Base-by-base conservation (phyloP, 1,140 invertebrate genomes). In the Mya arenaria region DNA sequence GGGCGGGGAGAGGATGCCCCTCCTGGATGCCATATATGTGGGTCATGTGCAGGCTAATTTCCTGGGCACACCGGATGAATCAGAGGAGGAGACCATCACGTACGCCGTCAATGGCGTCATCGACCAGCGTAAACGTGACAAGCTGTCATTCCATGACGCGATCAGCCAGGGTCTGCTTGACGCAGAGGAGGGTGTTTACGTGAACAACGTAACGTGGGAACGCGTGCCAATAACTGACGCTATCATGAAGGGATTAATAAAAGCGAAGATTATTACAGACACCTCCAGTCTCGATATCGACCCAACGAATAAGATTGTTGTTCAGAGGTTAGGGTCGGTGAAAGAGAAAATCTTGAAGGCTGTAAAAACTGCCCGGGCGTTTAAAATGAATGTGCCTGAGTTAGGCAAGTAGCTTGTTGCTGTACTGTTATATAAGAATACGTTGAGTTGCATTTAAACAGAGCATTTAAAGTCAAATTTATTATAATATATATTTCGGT, bases 201-300 rank as follows among this genome's bases (percentile, higher is more conserved):
- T 90, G 4, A 87, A 92, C 86, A 92, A 89, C 71, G 83, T 89
- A 5, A 91, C 90, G 17, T 73, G 83, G 8, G 88, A 90, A 34
- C 86, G 82, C 56, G 80, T 92, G 36, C 87, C 85, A 13, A 87
- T 92, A 13, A 89, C 87, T 13, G 91, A 92, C 17, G 92, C 92
- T 65, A 92, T 92, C 48, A 91, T 91, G 87, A 87, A 84, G 34
- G 92, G 92, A 5, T 91, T 91, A 82, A 90, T 92, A 60, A 92
- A 92, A 84, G 92, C 89, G 1, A 86, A 88, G 65, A 82, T 92
- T 5, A 83, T 92, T 5, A 88, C 86, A 4, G 89, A 92, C 79
- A 86, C 89, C 15, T 89, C 85, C 15, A 88, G 88, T 25, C 58
- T 92, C 19, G 89, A 92, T 65, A 89, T 92, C 56, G 87, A 91